Percentiles rank a stretch among this genome's conserved stretches.
Evolutionary conservation across 2,888 invertebrate genomes (phyloP).

Genomic region (Adela reaumurella): DNA sequence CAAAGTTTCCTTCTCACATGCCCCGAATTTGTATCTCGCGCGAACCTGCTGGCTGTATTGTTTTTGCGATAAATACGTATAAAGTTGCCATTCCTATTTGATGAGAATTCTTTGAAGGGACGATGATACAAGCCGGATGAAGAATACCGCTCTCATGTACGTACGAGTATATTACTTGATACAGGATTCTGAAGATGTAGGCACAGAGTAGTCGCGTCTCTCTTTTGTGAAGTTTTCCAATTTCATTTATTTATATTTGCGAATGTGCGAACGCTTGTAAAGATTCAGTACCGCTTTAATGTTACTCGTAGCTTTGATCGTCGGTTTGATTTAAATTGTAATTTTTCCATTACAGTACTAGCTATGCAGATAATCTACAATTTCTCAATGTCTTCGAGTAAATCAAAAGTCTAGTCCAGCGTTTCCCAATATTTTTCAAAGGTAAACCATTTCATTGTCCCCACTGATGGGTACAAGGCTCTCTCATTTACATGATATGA

Average conservation of each 20-base stretch:
- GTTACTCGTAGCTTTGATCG: too few species aligned
- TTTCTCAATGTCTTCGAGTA: too few species aligned
- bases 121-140: background rate
- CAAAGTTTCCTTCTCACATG: background rate
- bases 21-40: background rate
- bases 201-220: background rate
- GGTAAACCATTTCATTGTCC: too few species aligned
- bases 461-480: too few species aligned
- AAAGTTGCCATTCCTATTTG: background rate
- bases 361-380: too few species aligned
- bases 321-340: too few species aligned
- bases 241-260: background rate
- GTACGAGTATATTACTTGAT: background rate
- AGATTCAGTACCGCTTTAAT: too few species aligned
- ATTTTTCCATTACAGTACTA: too few species aligned
- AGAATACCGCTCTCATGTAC: background rate
- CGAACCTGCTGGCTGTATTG: background rate
- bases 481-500: too few species aligned
- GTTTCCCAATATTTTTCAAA: too few species aligned
- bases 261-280: too few species aligned
- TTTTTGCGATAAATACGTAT: background rate
- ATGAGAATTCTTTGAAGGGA: background rate
- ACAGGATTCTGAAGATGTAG: background rate
- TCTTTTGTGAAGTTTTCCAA: background rate
- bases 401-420: too few species aligned